Base-by-base conservation (phyloP, 2,113 vertebrate genomes). In the Bufo bufo region DNA sequence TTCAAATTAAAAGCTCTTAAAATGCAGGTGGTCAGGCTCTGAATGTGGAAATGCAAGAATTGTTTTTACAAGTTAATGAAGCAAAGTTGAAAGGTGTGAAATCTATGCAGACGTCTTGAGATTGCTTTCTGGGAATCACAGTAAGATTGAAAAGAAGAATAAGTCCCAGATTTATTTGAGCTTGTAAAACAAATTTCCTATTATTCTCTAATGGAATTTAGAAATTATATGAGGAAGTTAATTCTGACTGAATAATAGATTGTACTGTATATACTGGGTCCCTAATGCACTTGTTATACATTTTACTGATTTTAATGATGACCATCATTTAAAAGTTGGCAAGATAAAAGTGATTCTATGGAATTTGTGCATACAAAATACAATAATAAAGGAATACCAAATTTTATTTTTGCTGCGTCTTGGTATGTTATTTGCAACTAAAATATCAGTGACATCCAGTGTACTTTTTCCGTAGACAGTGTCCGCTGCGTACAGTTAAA, bases 41-140 rank as follows among this genome's bases (percentile, higher is more conserved):
- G 3, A 47, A 58, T 12, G 19, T 43, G 12, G 54, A 58, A 59
- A 82, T n/a, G 49, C 11, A 63, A 65, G 58, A 19, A 82, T 47
- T 82, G 59, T 65, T 82, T 82, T 82, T 49, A 47, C 59, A 82
- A 82, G 43, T 63, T 82, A 63, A 65, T 47, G 80, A 65, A 7
- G 43, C 43, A 47, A 65, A 59, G 17, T 47, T 82, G 59, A 43
- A 43, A 82, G 65, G 45, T 12, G 7, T 61, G 17, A 81, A 81
- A 61, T 80, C 23, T 47, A 47, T 79, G 77, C 52, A 81, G 79
- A 47, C 43, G 6, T 63, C 14, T 61, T 63, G 7, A 63, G 59
- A 82, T 49, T 82, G 45, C 43, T 81, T 61, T 45, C 33, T 81
- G 50, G 10, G 49, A 78, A 78, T 20, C 47, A 20, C 16, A 52